A percentile compares a stretch with the other conserved stretches of the same genome.
Evolutionary conservation across 2,888 invertebrate species (phyloP).

Genomic region (Volucella zonaria): DNA sequence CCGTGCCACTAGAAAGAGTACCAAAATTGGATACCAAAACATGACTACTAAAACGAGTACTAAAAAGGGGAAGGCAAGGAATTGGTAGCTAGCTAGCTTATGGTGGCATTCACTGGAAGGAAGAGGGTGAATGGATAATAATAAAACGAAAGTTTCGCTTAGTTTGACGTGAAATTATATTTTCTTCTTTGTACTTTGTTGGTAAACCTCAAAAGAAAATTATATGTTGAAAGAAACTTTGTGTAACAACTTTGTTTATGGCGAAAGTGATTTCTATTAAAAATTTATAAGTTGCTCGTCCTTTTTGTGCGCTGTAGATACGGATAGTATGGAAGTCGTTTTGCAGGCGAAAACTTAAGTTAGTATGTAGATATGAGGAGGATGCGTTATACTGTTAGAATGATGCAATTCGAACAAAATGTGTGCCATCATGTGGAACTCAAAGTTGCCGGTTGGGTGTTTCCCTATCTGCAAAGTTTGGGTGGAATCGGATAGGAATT

Average conservation of each 20-base stretch:
- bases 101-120: not conserved
- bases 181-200: conserved; percentile 1
- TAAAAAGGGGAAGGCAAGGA: not conserved
- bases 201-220: conserved; percentile 42
- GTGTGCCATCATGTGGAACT: too few species aligned
- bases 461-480: too few species aligned
- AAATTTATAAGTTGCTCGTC: conserved; percentile 39
- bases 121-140: conserved; percentile 22
- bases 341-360: too few species aligned
- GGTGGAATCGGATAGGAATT: too few species aligned
- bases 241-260: conserved; percentile 52
- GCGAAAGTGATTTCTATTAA: conserved; percentile 54
- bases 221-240: conserved; percentile 46
- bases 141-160: conserved; percentile 47
- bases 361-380: too few species aligned
- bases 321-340: too few species aligned
- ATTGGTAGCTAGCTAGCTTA: not conserved
- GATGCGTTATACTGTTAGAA: too few species aligned
- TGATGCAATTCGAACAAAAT: too few species aligned
- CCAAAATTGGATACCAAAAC: too few species aligned
- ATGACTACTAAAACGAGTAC: too few species aligned
- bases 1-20: too few species aligned
- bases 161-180: conserved; percentile 57
- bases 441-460: too few species aligned
- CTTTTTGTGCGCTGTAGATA: not conserved